Base-by-base conservation (phyloP, 1,140 invertebrate genomes). In the Calephelis virginiensis region DNA sequence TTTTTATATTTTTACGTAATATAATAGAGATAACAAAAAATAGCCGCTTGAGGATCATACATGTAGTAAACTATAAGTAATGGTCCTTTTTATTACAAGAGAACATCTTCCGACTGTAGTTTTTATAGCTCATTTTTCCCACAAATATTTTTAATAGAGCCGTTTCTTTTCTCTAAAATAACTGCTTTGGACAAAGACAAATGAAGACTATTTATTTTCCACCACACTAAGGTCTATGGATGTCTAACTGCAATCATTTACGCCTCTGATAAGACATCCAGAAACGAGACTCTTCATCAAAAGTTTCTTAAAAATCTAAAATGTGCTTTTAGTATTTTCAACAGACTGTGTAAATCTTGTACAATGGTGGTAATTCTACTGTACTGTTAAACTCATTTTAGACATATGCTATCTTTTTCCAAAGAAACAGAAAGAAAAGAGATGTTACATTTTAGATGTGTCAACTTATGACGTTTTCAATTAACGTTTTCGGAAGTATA, bases 131-230 rank as follows among this genome's bases (percentile, higher is more conserved):
- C 28, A 56, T 56, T 37, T 56, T 56, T 56, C 53, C 53, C 53
- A 28, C 53, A 56, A 56, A 56, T 56, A 56, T 56, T 56, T 53
- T 53, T 37, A 37, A 56, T 37, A 17, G 10, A 1, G 53, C 53
- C 53, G 53, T 56, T 28, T 56, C 17, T 56, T 56, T 56, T 56
- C 28, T 56, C 28, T 56, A 17, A 53, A 17, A 53, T 53, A 28
- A 53, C 7, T 14, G 17, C 12, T 28, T 56, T 56, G 53, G 53
- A 56, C 53, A 56, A 56, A 17, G 53, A 56, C 28, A 56, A 56
- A 56, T 56, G 17, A 56, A 56, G 14, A 56, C 53, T 56, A 56
- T 56, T 56, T 56, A 56, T 56, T 14, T 28, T 56, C 53, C 28
- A 56, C 53, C 12, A 56, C 53, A 10, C 53, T 56, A 28, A 56